phyloP scores from a whole-genome alignment of 2,113 vertebrate genomes.

The Sisor rabdophorus region DNA sequence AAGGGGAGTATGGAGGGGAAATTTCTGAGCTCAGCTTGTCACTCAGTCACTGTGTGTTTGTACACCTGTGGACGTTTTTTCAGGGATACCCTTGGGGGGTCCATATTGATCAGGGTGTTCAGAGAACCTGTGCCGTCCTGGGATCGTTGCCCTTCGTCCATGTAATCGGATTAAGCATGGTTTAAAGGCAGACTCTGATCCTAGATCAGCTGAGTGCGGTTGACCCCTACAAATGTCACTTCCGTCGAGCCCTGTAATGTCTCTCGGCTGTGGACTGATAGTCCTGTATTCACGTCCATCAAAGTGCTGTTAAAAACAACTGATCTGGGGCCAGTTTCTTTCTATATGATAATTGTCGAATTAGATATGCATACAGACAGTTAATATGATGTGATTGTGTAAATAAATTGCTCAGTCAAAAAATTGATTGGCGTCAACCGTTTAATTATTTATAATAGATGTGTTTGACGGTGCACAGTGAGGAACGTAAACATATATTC shows the following conservation, averaged over 20 bases:
- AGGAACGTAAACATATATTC: no score
- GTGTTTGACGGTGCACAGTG: neutral
- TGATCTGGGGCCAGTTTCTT: conserved; percentile 8
- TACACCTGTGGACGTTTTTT: conserved; percentile 64
- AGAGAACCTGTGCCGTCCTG: conserved; percentile 4
- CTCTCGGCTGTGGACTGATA: neutral
- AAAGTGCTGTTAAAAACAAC: neutral
- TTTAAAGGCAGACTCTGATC: conserved; percentile 24
- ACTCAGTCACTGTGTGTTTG: conserved; percentile 74
- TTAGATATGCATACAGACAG: neutral
- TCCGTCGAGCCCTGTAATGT: conserved; percentile 11
- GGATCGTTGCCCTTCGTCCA: conserved; percentile 17
- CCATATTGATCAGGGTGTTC: conserved; percentile 24
- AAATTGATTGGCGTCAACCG: neutral
- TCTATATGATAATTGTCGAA: neutral
- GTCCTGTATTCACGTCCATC: conserved; percentile 10
- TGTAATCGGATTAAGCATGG: conserved; percentile 26
- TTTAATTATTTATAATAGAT: neutral
- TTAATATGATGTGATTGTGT: neutral
- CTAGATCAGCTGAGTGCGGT: neutral
- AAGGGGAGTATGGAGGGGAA: neutral
- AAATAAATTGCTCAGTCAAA: neutral
- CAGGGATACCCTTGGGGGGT: conserved; percentile 19
- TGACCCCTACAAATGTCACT: conserved; percentile 14
- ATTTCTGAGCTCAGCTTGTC: conserved; percentile 40